Evolutionary conservation across 2,797 vertebrate species (phyloP), one percentile per base, ranked within the genome.

Genomic region (Oryzias sinensis): DNA sequence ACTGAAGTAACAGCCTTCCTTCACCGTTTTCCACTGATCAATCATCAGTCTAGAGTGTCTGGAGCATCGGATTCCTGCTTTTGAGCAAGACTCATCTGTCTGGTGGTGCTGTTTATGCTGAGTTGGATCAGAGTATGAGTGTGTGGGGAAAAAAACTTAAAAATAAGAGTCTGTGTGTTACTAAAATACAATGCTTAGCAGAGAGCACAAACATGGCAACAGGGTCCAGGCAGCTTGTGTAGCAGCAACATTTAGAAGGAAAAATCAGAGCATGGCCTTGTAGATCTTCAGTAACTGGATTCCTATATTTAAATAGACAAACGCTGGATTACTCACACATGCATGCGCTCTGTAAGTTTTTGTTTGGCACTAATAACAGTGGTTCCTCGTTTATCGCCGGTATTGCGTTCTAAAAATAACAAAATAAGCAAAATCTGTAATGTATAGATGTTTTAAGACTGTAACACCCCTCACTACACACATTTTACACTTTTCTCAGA

Each of bases 1-100:
- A 41, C 53, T 57, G 66, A 64, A 69, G 70, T 84, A 83, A 77
- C 68, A 44, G 61, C 66, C 56, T 70, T 43, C 44, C 61, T 50
- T 78, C 59, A 43, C 53, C 24, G 14, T 48, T 49, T 65, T 54
- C 68, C 56, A 58, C 49, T 42, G 58, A 67, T 59, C 64, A 70
- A 62, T 59, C 53, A 67, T 75, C 47, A 49, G 37, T 29, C 68
- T 69, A 5, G 52, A 72, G 60, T 71, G 53, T 68, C 67, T 72
- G 74, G 68, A 68, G 48, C 66, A 37, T 71, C 62, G 45, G 70
- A 62, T 73, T 76, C 61, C 68, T 76, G 67, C 70, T 74, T 76
- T 64, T 74, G 54, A 76, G 61, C 56, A 62, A 37, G 54, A 62
- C 62, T 70, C 70, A 75, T 77, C 63, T 79, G 66, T 63, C 76